These are phyloP conservation scores for Sesia apiformis DNA, from an alignment of 2,888 invertebrate genomes.

Conservation along the genomic window DNA sequence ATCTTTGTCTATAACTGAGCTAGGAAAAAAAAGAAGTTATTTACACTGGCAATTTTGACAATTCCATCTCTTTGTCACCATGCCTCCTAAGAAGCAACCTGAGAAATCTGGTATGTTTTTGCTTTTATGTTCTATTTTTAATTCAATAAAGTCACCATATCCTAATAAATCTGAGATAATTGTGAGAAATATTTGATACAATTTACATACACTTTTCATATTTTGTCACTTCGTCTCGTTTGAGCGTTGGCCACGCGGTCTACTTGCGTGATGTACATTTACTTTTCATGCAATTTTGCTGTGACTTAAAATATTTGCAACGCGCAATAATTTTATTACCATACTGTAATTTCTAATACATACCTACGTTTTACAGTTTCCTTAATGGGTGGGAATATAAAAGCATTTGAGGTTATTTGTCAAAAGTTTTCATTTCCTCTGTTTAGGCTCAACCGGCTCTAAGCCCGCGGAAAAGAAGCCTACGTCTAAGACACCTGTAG, in stretches of 20 bases:
- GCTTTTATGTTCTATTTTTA: slow-evolving; percentile 16
- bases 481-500: slow-evolving; percentile 58
- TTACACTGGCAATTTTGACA: slow-evolving; percentile 11
- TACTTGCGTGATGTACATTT: not conserved
- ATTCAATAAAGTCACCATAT: not conserved
- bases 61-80: slow-evolving; percentile 75
- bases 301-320: too few relatives aligned
- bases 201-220: not conserved
- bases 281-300: not conserved
- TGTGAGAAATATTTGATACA: not conserved
- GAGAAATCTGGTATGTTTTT: slow-evolving; percentile 86
- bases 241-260: slow-evolving; percentile 43
- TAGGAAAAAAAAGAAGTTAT: too few relatives aligned
- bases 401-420: too few relatives aligned
- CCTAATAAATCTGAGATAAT: not conserved
- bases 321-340: too few relatives aligned
- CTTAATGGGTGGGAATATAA: too few relatives aligned
- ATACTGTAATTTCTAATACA: too few relatives aligned
- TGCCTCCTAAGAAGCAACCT: slow-evolving; percentile 92
- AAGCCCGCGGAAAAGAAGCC: slow-evolving; percentile 66
- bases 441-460: slow-evolving; percentile 46
- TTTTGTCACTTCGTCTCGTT: slow-evolving; percentile 4
- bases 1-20: not conserved
- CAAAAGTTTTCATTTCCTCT: not conserved
- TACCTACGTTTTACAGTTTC: too few relatives aligned